Percentiles rank a stretch among this genome's conserved stretches.
Evolutionary conservation across 2,113 vertebrate species (phyloP).

Genomic region (Apodemus speciosus): DNA sequence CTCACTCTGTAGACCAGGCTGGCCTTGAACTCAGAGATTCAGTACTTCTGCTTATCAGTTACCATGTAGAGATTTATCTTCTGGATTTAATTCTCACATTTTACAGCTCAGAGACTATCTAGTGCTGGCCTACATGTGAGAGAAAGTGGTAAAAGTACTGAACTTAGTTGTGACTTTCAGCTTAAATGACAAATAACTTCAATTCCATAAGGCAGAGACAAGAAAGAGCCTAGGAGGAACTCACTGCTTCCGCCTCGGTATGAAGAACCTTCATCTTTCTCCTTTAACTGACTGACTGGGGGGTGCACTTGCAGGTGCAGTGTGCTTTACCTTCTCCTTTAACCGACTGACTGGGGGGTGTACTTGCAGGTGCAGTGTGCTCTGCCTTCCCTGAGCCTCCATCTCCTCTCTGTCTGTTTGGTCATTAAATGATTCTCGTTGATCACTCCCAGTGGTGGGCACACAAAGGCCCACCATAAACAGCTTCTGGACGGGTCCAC

Average conservation of each 20-base stretch:
- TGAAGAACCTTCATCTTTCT: neutral
- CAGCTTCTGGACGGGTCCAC: neutral
- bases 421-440: neutral
- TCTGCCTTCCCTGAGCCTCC: neutral
- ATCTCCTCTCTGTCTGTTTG: neutral
- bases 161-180: neutral
- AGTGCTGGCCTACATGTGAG: neutral
- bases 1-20: no score
- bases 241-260: neutral
- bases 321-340: no score
- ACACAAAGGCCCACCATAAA: neutral
- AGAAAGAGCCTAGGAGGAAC: neutral
- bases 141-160: neutral
- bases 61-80: neutral
- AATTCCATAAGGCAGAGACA: neutral
- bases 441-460: neutral
- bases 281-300: no score
- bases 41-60: neutral
- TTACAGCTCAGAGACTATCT: conserved; percentile 35
- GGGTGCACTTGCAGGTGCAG: no score
- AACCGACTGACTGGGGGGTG: no score
- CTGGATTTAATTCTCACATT: conserved; percentile 22
- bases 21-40: no score
- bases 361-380: neutral
- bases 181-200: neutral